Conservation (phyloP, 1,140 invertebrate species). For the Yoshiicerus persimilis region DNA sequence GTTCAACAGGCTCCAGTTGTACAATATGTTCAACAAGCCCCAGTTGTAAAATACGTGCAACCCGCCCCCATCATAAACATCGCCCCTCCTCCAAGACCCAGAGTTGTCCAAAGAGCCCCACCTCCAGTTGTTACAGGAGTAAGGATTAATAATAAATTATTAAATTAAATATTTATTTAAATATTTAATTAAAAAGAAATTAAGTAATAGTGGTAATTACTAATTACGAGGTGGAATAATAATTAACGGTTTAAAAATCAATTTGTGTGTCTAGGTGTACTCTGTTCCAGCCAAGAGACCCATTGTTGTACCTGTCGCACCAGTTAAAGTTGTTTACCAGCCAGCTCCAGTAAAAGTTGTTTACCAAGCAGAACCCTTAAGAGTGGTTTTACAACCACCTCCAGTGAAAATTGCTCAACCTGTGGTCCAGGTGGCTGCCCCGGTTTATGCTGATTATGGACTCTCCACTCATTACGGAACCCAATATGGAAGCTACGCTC, state of each 20-base stretch:
- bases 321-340: not conserved
- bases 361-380: no score
- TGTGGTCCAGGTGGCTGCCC: not conserved
- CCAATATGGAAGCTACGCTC: not conserved
- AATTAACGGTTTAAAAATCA: no score
- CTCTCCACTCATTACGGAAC: not conserved
- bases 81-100: not conserved
- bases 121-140: not conserved
- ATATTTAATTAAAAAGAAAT: no score
- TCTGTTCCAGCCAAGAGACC: not conserved
- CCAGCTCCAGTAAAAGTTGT: not conserved
- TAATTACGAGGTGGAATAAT: no score
- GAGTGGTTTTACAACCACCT: no score
- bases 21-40: no score
- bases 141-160: not conserved
- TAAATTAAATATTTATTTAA: no score
- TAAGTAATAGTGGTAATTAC: no score
- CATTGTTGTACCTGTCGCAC: not conserved
- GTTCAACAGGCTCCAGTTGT: not conserved
- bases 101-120: not conserved
- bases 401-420: not conserved
- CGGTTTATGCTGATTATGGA: not conserved
- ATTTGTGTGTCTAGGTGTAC: not conserved
- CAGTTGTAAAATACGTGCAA: no score
- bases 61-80: no score